Evolutionary conservation across 2,888 invertebrate genomes (phyloP).

Genomic region (Therioaphis trifolii): DNA sequence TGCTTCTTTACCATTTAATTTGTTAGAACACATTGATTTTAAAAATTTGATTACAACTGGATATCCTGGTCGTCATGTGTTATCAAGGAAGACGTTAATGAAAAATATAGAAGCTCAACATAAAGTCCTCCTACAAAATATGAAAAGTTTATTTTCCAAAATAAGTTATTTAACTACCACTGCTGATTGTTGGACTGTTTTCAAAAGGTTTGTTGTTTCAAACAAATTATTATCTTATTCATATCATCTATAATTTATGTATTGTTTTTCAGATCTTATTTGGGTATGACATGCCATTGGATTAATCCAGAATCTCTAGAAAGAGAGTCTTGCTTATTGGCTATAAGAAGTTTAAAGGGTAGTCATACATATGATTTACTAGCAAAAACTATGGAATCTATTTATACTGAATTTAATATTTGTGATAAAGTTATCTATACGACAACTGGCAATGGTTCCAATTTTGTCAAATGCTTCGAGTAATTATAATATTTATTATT

Average conservation of each 20-base stretch:
- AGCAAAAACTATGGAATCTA: conserved; percentile 32
- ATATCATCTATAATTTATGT: background rate
- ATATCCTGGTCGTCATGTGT: too few species aligned
- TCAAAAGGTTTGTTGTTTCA: conserved; percentile 27
- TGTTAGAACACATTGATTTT: too few species aligned
- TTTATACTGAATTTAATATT: conserved; percentile 18
- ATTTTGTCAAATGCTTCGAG: conserved; percentile 31
- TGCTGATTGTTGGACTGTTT: conserved; percentile 21
- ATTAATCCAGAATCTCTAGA: conserved; percentile 9
- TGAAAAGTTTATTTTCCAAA: conserved; percentile 13
- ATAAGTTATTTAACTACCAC: conserved; percentile 19
- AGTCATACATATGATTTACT: conserved; percentile 27
- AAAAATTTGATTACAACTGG: too few species aligned
- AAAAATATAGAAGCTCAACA: too few species aligned
- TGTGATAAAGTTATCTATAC: conserved; percentile 15
- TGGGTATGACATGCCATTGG: too few species aligned
- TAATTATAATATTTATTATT: background rate
- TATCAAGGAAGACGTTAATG: too few species aligned
- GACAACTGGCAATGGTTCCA: conserved; percentile 5
- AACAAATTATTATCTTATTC: conserved; percentile 3
- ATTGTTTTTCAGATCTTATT: conserved; percentile 19
- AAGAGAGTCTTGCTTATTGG: conserved; percentile 13
- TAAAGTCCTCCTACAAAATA: too few species aligned
- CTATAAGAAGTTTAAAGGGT: conserved; percentile 8
- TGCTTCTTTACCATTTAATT: too few species aligned